Base-by-base conservation (phyloP, 1,140 invertebrate species). In the Drosophila biarmipes region DNA sequence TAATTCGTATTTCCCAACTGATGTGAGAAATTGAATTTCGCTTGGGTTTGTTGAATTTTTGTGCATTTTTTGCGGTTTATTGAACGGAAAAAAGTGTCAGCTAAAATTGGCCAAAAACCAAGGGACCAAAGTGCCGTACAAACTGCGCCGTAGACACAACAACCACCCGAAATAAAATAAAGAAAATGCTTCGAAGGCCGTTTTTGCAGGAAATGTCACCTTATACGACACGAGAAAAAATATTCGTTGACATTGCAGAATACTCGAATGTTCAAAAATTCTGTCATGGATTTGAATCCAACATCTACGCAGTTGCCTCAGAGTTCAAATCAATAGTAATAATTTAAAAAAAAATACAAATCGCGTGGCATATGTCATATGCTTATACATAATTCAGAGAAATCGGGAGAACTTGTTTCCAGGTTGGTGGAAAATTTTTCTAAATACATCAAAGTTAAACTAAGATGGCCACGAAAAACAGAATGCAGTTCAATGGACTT, bases 201-300 rank as follows among this genome's bases (percentile, higher is more conserved):
- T 80, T 80, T 79, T 45, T 53, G 37, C 81, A 86, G 81, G 81
- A 86, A 86, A 86, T 81, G 81, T 78, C 78, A 86, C 82, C 81
- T 72, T 81, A 86, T 54, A 81, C 81, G 68, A 69, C 55, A 71
- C 43, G 34, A 45, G 17, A 40, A 40, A 45, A 62, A 81, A 57
- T 43, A 69, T 69, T 62, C 37, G 84, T 75, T 81, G 81, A 81
- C 81, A 73, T 24, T 69, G 80, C 81, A 77, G 24, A 68, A 55
- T 35, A 68, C n/a, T n/a, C n/a, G n/a, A n/a, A n/a, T 27, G 34
- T 69, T 53, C 4, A 54, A 46, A n/a, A 67, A 42, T 68, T 54
- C 38, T 43, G 14, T 37, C 51, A 21, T 17, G 46, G 29, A 21
- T 35, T 48, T 37, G 40, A 14, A 35, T 43, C 55, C n/a, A 10